phyloP scores from a whole-genome alignment of 2,888 invertebrate genomes.

The Drosophila tripunctata region DNA sequence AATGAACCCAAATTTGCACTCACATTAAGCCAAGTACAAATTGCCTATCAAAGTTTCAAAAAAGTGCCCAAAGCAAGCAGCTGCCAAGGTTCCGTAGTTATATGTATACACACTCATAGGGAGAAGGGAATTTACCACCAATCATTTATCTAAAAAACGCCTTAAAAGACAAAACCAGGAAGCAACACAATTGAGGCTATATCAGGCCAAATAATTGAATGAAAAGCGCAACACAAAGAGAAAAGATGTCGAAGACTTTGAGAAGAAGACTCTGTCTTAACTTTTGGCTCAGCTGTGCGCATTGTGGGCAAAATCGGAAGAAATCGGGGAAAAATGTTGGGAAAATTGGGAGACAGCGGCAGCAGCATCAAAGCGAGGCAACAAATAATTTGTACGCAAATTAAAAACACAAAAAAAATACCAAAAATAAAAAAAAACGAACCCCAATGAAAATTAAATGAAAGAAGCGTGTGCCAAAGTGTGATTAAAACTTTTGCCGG shows the following conservation, averaged over 20 bases:
- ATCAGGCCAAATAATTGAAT: constrained; percentile 47
- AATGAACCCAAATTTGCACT: constrained; percentile 56
- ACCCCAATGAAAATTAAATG: constrained; percentile 65
- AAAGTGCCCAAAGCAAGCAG: constrained; percentile 49
- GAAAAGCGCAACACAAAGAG: constrained; percentile 55
- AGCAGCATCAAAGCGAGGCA: constrained; percentile 44
- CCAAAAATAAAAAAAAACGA: constrained; percentile 14
- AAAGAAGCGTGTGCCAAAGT: constrained; percentile 68
- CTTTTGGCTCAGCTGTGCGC: constrained; percentile 63
- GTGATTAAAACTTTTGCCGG: constrained; percentile 73
- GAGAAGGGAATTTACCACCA: constrained; percentile 23
- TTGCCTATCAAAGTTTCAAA: constrained; percentile 56
- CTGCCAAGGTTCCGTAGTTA: constrained; percentile 36
- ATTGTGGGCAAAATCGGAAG: no score
- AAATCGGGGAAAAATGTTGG: not conserved
- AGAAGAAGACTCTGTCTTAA: constrained; percentile 57
- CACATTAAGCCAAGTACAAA: constrained; percentile 47
- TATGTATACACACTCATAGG: not conserved
- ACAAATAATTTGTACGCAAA: constrained; percentile 75
- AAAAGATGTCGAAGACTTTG: constrained; percentile 63
- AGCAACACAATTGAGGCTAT: constrained; percentile 24
- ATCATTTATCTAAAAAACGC: constrained; percentile 57
- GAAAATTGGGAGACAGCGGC: not conserved
- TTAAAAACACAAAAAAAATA: constrained; percentile 68
- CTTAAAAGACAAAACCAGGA: constrained; percentile 16